Base-by-base conservation (phyloP, 1,140 invertebrate species). In the Marisa cornuarietis region DNA sequence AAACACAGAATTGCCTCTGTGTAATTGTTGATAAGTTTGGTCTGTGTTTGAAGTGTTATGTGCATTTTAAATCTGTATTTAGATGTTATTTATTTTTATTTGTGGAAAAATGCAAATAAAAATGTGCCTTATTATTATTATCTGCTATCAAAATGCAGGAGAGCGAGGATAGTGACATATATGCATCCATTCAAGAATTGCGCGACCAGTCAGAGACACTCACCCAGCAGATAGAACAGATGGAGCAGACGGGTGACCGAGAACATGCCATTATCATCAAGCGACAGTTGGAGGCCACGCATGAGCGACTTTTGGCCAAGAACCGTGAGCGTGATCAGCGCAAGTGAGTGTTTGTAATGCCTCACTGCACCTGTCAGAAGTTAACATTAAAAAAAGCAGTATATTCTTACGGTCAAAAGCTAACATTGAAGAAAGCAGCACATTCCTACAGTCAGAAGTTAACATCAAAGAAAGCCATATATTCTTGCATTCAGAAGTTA, bases 101-200 rank as follows among this genome's bases (percentile, higher is more conserved):
- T 14, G 72, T 74, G 20, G 20, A 8, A n/a, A 16, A 26, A 31
- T 14, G 31, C 6, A 26, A 26, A 26, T 0, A 24, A 65, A 63
- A 14, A 63, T 26, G 3, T 51, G 14, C 51, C 51, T 75, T 31
- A 6, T 51, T 18, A 49, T 65, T 51, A 31, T 42, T n/a, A 22
- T 75, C 77, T 66, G 5, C 73, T 79, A 58, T 79, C 66, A 71
- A 65, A 58, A 82, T 76, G 42, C 78, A 89, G 88, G 87, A 90
- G 75, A 83, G 86, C 42, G 88, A 90, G 68, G 90, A 91, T 22
- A 78, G 84, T 75, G 88, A 90, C 26, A 89, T 88, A 31, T 91
- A 90, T 79, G 86, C 86, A 13, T 87, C 83, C 66, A 88, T 90
- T 54, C 87, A 89, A 81, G 85, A 88, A 62, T 81, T 91, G 78